Conservation (phyloP, 2,888 invertebrate genomes). For the Tetranychus truncatus region DNA sequence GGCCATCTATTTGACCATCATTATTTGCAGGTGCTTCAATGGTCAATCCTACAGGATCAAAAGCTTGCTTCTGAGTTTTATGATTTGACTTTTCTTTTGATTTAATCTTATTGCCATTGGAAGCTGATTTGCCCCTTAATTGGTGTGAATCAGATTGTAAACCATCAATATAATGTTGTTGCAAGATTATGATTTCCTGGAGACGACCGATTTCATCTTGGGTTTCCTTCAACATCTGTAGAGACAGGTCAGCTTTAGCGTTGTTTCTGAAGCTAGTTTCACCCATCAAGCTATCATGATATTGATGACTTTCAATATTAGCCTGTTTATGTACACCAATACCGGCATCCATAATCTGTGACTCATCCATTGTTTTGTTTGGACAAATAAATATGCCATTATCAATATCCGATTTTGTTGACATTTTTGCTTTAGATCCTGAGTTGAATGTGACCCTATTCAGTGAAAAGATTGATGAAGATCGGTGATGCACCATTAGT, state of each 20-base stretch:
- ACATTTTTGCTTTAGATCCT: neutral
- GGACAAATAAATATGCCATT: too few relatives aligned
- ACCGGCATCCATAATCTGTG: neutral
- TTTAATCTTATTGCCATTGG: neutral
- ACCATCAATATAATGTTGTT: constrained; percentile 17
- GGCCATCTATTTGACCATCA: too few relatives aligned
- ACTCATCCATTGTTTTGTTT: too few relatives aligned
- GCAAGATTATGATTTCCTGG: constrained; percentile 16
- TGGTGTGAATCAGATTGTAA: neutral
- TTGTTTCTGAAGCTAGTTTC: neutral
- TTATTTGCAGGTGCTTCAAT: too few relatives aligned
- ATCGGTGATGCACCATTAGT: neutral
- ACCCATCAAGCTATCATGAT: neutral
- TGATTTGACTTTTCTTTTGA: too few relatives aligned
- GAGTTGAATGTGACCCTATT: neutral
- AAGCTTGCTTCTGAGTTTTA: too few relatives aligned
- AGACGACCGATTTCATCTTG: constrained; percentile 23
- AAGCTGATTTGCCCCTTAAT: neutral
- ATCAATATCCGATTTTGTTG: too few relatives aligned
- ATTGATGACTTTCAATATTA: too few relatives aligned
- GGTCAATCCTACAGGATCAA: too few relatives aligned
- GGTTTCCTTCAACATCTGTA: constrained; percentile 24
- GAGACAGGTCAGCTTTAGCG: neutral
- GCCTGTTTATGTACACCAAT: neutral
- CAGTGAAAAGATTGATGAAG: neutral